Conservation (phyloP, 2,888 invertebrate genomes). For the Synanthedon vespiformis region DNA sequence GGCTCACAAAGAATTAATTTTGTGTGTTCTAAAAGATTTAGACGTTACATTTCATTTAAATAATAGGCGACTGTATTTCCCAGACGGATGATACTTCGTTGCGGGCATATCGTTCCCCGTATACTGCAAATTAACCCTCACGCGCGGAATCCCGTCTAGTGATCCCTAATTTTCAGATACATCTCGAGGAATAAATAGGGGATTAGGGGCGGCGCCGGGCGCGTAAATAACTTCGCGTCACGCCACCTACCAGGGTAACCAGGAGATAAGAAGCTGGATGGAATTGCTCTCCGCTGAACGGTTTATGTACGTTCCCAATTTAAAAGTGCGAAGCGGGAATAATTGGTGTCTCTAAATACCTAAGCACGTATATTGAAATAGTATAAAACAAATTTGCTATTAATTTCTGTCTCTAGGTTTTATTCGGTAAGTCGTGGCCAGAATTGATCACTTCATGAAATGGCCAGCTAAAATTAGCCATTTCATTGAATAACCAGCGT, state of each 20-base stretch:
- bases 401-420: too few relatives aligned
- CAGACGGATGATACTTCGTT: constrained; percentile 18
- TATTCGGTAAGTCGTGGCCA: too few relatives aligned
- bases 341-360: constrained; percentile 10
- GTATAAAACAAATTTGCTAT: too few relatives aligned
- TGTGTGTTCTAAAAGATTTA: too few relatives aligned
- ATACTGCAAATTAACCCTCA: constrained; percentile 57
- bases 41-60: too few relatives aligned
- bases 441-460: too few relatives aligned
- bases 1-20: too few relatives aligned
- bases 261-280: constrained; percentile 52
- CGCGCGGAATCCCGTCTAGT: constrained; percentile 31
- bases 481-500: too few relatives aligned
- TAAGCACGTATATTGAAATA: constrained; percentile 1
- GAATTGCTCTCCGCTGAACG: constrained; percentile 44
- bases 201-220: constrained; percentile 59
- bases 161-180: constrained; percentile 71
- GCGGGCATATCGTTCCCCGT: constrained; percentile 16
- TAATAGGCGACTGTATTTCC: constrained; percentile 5
- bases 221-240: constrained; percentile 67
- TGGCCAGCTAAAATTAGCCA: too few relatives aligned
- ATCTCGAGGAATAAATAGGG: constrained; percentile 68
- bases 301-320: constrained; percentile 7
- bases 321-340: constrained; percentile 11
- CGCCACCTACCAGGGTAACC: constrained; percentile 36